A percentile compares a stretch with the other conserved stretches of the same genome.
Evolutionary conservation across 2,113 vertebrate species (phyloP).

Genomic region (Ictidomys tridecemlineatus): DNA sequence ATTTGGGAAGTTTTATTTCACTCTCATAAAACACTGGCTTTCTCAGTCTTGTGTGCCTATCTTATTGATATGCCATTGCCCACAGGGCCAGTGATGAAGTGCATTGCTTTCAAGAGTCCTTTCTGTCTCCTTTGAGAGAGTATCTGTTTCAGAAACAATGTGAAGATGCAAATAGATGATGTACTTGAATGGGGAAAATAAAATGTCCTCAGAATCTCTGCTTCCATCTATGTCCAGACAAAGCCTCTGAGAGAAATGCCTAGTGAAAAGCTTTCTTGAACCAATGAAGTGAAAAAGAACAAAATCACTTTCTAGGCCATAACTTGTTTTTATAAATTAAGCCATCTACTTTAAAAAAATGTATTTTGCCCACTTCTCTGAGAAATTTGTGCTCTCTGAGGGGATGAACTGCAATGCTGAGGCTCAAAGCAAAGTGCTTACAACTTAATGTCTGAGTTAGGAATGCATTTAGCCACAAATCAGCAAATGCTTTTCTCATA

Average conservation of each 20-base stretch:
- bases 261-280: slow-evolving; percentile 44
- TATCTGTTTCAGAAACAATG: slow-evolving; percentile 56
- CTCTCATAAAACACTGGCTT: slow-evolving; percentile 38
- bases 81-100: slow-evolving; percentile 51
- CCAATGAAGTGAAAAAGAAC: slow-evolving; percentile 58
- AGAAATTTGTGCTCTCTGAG: background rate
- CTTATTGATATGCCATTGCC: slow-evolving; percentile 40
- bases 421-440: background rate
- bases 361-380: slow-evolving; percentile 36
- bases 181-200: slow-evolving; percentile 14
- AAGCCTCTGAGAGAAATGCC: background rate
- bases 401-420: background rate
- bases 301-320: slow-evolving; percentile 35
- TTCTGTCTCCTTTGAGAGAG: slow-evolving; percentile 51
- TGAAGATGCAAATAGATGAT: slow-evolving; percentile 43
- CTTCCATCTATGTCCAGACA: background rate
- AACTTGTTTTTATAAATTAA: slow-evolving; percentile 61
- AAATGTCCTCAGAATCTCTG: background rate
- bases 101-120: slow-evolving; percentile 55
- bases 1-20: background rate
- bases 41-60: slow-evolving; percentile 44
- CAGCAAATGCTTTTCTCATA: background rate
- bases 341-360: slow-evolving; percentile 4
- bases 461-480: background rate
- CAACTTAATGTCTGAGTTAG: background rate